Conservation (phyloP, 92 coral and sea anemone species). For the Bergia sp. region DNA sequence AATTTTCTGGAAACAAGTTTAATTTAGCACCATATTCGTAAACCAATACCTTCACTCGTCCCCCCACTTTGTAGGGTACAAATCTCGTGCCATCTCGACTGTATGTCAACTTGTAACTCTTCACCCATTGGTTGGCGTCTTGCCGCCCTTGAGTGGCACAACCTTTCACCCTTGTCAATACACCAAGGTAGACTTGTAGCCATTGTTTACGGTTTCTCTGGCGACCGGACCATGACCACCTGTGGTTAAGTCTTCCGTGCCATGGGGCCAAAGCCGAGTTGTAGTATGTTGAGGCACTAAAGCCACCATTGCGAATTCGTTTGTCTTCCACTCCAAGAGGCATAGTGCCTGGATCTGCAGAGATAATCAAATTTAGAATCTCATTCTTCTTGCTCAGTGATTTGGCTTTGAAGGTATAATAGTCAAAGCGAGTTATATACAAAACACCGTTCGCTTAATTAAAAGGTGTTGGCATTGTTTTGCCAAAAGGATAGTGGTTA, state of each 20-base stretch:
- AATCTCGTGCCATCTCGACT: conserved; percentile 67
- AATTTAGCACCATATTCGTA: too few species aligned
- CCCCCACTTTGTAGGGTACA: conserved; percentile 43
- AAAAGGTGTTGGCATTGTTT: too few species aligned
- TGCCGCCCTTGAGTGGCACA: conserved; percentile 84
- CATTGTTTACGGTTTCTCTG: conserved; percentile 68
- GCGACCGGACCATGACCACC: conserved; percentile 85
- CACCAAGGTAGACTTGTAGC: conserved; percentile 72
- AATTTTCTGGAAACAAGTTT: too few species aligned
- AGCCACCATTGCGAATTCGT: conserved; percentile 75
- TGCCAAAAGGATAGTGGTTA: too few species aligned
- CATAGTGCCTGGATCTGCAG: conserved; percentile 78
- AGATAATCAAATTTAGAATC: background rate
- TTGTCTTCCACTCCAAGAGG: conserved; percentile 89
- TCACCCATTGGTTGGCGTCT: conserved; percentile 85
- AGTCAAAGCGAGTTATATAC: background rate
- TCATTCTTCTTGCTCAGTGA: too few species aligned
- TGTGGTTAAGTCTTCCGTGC: conserved; percentile 81
- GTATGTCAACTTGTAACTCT: conserved; percentile 63
- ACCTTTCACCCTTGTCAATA: conserved; percentile 67
- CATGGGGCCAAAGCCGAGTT: conserved; percentile 71
- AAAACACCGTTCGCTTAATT: too few species aligned
- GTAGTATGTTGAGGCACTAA: conserved; percentile 81
- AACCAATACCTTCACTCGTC: conserved; percentile 46
- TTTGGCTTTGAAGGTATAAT: background rate